Evolutionary conservation across 2,888 invertebrate species (phyloP).

Genomic region (Drymonia ruficornis): DNA sequence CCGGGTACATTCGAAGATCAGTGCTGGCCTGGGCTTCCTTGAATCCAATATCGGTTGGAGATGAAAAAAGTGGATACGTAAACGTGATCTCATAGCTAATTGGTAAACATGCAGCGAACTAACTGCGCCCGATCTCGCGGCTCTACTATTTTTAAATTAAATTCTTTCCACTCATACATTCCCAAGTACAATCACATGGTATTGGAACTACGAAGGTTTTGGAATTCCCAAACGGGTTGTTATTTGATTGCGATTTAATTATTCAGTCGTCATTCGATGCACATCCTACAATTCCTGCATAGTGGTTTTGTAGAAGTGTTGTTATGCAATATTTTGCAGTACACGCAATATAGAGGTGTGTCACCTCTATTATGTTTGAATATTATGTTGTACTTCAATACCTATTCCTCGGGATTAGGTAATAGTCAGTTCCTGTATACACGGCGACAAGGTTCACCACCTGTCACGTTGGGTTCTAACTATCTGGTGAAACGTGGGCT

Average conservation of each 20-base stretch:
- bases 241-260: conserved; percentile 73
- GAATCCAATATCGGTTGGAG: conserved; percentile 44
- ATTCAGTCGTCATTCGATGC: conserved; percentile 66
- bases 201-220: conserved; percentile 57
- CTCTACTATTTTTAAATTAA: conserved; percentile 75
- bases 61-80: conserved; percentile 44
- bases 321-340: conserved; percentile 7
- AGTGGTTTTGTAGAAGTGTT: conserved; percentile 35
- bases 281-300: conserved; percentile 31
- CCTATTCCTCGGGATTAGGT: no score
- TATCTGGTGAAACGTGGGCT: no score
- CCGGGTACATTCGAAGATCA: no score
- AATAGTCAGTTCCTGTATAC: no score
- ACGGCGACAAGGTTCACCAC: no score
- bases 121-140: conserved; percentile 55
- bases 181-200: conserved; percentile 64
- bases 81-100: conserved; percentile 57
- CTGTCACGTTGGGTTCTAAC: no score
- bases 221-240: conserved; percentile 61
- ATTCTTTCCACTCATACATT: conserved; percentile 75
- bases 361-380: no score
- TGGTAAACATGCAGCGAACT: conserved; percentile 71
- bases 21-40: no score
- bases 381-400: no score
- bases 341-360: no score